Evolutionary conservation across 2,797 vertebrate species (phyloP).

Genomic region (Liparis tanakae): DNA sequence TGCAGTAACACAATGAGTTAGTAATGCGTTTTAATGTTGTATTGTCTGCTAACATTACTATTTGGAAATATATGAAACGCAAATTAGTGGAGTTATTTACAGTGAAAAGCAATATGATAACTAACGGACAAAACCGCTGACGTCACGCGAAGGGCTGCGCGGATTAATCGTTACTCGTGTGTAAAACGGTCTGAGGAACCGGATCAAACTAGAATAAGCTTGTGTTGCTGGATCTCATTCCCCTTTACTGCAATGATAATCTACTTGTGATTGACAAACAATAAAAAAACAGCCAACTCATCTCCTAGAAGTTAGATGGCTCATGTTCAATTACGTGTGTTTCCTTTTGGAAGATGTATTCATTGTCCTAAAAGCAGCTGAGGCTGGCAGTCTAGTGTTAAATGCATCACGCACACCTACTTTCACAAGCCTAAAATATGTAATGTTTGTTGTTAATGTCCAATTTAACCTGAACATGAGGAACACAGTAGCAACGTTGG

Average conservation of each 20-base stretch:
- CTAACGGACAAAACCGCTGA: slow-evolving; percentile 48
- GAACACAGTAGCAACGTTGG: not conserved
- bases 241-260: slow-evolving; percentile 67
- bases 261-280: slow-evolving; percentile 54
- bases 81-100: not conserved
- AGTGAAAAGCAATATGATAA: not conserved
- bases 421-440: not conserved
- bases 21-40: fast-evolving
- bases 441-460: not conserved
- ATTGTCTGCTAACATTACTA: fast-evolving
- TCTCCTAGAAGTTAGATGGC: slow-evolving; percentile 8
- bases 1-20: fast-evolving
- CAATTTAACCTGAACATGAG: not conserved
- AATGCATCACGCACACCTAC: not conserved
- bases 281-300: slow-evolving; percentile 51
- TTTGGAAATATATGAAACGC: fast-evolving
- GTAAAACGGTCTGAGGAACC: slow-evolving; percentile 61
- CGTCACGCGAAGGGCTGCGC: slow-evolving; percentile 69
- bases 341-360: not conserved
- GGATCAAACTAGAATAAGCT: slow-evolving; percentile 75
- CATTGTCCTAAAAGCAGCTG: not conserved
- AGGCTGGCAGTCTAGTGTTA: not conserved
- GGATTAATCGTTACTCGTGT: slow-evolving; percentile 66
- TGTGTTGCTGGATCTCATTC: slow-evolving; percentile 64
- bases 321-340: not conserved